A percentile compares a stretch with the other conserved stretches of the same genome.
Conservation (phyloP, 2,888 invertebrate genomes). For the Cepaea hortensis region DNA sequence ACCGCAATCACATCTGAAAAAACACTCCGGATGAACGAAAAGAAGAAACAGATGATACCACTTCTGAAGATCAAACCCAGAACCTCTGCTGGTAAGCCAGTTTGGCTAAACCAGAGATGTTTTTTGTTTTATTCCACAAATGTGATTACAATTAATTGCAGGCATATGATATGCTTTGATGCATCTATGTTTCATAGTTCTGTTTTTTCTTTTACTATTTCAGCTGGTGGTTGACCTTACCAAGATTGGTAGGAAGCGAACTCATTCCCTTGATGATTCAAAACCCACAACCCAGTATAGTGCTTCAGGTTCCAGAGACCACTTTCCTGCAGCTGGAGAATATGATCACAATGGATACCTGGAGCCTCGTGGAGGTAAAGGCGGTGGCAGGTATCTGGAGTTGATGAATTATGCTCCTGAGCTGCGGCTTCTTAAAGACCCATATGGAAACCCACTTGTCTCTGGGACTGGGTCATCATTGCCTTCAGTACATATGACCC, state of each 20-base stretch:
- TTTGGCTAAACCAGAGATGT: too few relatives aligned
- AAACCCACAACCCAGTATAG: conserved; percentile 21
- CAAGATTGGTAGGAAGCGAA: conserved; percentile 52
- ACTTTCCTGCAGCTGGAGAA: conserved; percentile 51
- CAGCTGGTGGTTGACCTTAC: conserved; percentile 55
- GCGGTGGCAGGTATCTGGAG: conserved; percentile 51
- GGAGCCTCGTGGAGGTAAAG: conserved; percentile 52
- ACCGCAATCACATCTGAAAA: too few relatives aligned
- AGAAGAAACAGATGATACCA: too few relatives aligned
- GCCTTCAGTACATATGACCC: conserved; percentile 42
- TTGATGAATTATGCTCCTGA: conserved; percentile 56
- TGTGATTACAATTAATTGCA: too few relatives aligned
- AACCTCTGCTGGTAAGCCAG: too few relatives aligned
- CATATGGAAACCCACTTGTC: conserved; percentile 39
- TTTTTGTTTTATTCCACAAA: too few relatives aligned
- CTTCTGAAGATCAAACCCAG: too few relatives aligned
- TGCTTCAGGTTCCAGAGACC: conserved; percentile 11
- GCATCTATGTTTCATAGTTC: neutral
- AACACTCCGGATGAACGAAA: too few relatives aligned
- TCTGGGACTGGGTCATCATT: conserved; percentile 32
- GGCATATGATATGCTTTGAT: neutral
- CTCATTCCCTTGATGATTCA: conserved; percentile 52
- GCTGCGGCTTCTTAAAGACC: conserved; percentile 36
- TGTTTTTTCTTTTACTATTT: neutral
- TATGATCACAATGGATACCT: conserved; percentile 56